Evolutionary conservation across 2,888 invertebrate species (phyloP).

Genomic region (Archips crataeganus): DNA sequence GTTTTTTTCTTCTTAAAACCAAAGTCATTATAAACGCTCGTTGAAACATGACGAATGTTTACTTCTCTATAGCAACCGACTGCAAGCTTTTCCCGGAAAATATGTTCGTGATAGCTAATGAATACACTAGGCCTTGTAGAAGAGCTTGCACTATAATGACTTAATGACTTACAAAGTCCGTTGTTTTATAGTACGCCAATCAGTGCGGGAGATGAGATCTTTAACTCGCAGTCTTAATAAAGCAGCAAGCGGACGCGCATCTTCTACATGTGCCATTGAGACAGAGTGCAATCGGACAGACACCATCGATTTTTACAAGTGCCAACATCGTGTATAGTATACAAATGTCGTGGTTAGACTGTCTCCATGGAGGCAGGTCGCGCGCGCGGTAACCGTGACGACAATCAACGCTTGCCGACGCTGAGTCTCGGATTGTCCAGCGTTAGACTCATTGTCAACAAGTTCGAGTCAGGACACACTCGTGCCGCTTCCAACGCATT

Average conservation of each 20-base stretch:
- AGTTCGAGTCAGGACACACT: conserved; percentile 75
- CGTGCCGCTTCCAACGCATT: conserved; percentile 61
- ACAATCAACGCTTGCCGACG: conserved; percentile 70
- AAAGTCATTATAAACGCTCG: conserved; percentile 14
- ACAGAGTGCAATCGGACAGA: conserved; percentile 66
- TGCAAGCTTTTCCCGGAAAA: conserved; percentile 52
- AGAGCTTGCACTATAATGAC: conserved; percentile 41
- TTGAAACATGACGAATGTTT: conserved; percentile 26
- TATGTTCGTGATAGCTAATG: conserved; percentile 38
- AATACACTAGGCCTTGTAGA: conserved; percentile 32
- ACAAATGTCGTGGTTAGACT: conserved; percentile 65
- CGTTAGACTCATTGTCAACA: conserved; percentile 81
- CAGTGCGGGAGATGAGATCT: conserved; percentile 55
- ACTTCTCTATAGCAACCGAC: conserved; percentile 6
- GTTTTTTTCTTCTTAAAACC: not conserved
- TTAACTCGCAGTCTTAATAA: conserved; percentile 60
- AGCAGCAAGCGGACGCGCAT: conserved; percentile 61
- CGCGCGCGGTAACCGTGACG: conserved; percentile 78
- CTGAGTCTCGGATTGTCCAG: conserved; percentile 78
- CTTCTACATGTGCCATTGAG: conserved; percentile 56
- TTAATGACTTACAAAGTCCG: conserved; percentile 55
- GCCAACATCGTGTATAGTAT: conserved; percentile 43
- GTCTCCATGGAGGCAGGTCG: conserved; percentile 81
- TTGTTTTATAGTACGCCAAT: conserved; percentile 55
- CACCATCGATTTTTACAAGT: conserved; percentile 53